Evolutionary conservation across 2,113 vertebrate genomes (phyloP), one percentile per base, ranked within the genome.

Genomic region (Ornithorhynchus anatinus): DNA sequence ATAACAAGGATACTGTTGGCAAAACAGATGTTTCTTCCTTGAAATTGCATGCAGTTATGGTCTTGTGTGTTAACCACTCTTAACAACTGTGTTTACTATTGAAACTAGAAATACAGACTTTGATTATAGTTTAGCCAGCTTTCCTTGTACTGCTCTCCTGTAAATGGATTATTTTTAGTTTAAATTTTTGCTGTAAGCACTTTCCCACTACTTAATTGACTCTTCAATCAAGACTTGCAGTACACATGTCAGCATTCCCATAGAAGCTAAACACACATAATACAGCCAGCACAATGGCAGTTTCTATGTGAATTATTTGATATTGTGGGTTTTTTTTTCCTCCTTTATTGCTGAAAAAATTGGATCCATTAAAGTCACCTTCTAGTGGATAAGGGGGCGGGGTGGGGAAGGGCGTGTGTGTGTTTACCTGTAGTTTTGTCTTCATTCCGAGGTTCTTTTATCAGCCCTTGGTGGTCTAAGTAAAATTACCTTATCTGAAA

Each of bases 1-100:
- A 1, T 1, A 45, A 37, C n/a, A 57, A 62, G 33, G 43, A 25
- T 51, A 35, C 36, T 22, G 11, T 58, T 69, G 31, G 13, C 37
- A 32, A 44, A 51, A 53, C 70, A 80, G 29, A 17, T 39, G 58
- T 75, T 84, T 57, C 45, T 77, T 63, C 29, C 62, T 69, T 81
- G 59, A 74, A 71, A 61, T 61, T 62, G 31, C 50, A 5, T 25
- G 52, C 27, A 12, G 23, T 72, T 69, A 60, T 27, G 50, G 54
- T 80, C 59, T 77, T 36, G 14, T 53, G 42, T 64, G 59, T 79
- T 85, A 84, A 82, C 60, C 42, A 44, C 56, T 65, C 9, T 72
- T 80, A 80, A 68, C 77, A 82, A 50, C 65, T 67, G 56, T 75
- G 68, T 78, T 81, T 83, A 67, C 69, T 59, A 16, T 61, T 32